Evolutionary conservation across 2,113 vertebrate species (phyloP).

Genomic region (Caranx ignobilis): DNA sequence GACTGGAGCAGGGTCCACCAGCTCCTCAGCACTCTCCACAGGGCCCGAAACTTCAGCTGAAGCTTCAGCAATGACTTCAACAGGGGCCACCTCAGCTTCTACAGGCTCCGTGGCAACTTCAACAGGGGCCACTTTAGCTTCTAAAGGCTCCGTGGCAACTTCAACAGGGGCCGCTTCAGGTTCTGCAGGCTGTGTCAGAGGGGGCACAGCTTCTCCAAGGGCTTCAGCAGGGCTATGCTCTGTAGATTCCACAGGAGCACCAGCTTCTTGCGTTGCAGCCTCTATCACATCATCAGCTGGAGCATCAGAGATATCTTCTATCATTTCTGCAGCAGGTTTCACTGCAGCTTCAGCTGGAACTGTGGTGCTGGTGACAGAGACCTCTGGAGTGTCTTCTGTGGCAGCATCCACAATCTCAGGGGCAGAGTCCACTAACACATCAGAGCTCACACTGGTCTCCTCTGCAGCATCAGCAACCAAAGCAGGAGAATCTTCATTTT

Average conservation of each 20-base stretch:
- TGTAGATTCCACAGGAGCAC: background rate
- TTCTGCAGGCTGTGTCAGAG: background rate
- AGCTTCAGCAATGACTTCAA: constrained; percentile 17
- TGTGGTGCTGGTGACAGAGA: background rate
- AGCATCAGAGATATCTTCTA: background rate
- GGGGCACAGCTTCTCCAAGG: background rate
- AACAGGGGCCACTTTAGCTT: background rate
- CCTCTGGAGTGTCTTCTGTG: constrained; percentile 25
- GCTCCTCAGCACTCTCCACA: constrained; percentile 43
- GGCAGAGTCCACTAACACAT: constrained; percentile 49
- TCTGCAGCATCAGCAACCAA: constrained; percentile 18
- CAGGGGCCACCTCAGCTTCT: background rate
- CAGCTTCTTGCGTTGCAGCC: constrained; percentile 12
- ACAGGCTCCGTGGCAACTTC: background rate
- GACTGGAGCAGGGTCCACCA: constrained; percentile 56
- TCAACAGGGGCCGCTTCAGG: background rate
- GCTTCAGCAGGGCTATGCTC: background rate
- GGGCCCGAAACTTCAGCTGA: constrained; percentile 30
- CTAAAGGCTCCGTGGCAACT: constrained; percentile 10
- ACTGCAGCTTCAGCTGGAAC: constrained; percentile 18
- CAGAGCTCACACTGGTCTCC: constrained; percentile 7
- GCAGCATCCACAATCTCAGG: constrained; percentile 35
- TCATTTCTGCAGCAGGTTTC: constrained; percentile 25
- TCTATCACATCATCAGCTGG: background rate
- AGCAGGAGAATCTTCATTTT: background rate